Evolutionary conservation across 2,888 invertebrate species (phyloP), one percentile per base, ranked within the genome.

Genomic region (Melolontha melolontha): DNA sequence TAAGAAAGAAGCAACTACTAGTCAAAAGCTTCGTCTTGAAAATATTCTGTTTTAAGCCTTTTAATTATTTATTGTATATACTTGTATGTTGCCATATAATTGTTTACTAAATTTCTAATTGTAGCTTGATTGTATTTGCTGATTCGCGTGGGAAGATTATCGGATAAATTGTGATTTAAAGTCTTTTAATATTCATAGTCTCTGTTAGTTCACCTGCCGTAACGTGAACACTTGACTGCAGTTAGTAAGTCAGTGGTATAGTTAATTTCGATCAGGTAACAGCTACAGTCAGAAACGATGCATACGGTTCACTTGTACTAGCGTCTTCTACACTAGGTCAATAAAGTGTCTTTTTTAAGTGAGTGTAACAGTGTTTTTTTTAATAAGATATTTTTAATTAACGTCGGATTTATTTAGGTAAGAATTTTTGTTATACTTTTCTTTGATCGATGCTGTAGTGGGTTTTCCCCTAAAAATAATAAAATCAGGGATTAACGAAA

Each of bases 171-270:
- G 59, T 62, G 59, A 62, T 62, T 62, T 62, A 62, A 62, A 16
- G 59, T 62, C 34, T 62, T 12, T 59, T 62, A 62, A 62, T 62
- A 62, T 62, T 62, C 59, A 62, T 62, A 16, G 59, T 16, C 42
- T 62, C 66, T 71, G 71, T 68, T 72, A 74, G 74, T 74, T 72
- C 73, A 73, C 75, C 74, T 75, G 75, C 73, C 69, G 73, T 70
- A 70, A 54, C 68, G 67, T 70, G 71, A 74, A 70, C 72, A 73
- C 72, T 67, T 71, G 70, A 68, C 66, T 70, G 71, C 71, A 70
- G 75, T 75, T 72, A 74, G 71, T 73, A 75, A 75, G 74, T 75
- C 74, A 74, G 72, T 72, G 70, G 72, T 67, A 68, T 68, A 64
- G 66, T 68, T 70, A 70, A 74, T 74, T 72, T 71, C 71, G 71